Evolutionary conservation across 2,113 vertebrate species (phyloP).

Genomic region (Tringa solitaria): DNA sequence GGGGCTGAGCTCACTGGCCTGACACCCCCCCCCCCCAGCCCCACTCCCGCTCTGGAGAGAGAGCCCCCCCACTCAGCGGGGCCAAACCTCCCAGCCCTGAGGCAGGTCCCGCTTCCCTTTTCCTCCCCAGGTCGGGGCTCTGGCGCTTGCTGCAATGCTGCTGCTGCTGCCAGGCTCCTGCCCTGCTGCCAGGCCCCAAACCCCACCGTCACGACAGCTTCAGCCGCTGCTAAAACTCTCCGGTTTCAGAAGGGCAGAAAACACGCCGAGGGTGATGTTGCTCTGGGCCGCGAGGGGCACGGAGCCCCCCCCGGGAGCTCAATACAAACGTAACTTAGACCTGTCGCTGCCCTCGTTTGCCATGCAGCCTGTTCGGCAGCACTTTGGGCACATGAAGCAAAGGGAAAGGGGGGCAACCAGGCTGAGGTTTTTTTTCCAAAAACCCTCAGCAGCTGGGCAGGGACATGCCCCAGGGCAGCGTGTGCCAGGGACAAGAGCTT

Average conservation of each 20-base stretch:
- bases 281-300: rapidly evolving
- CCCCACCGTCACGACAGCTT: rapidly evolving
- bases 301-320: neutral
- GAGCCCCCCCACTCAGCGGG: rapidly evolving
- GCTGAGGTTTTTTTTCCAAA: neutral
- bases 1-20: neutral
- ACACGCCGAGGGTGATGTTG: rapidly evolving
- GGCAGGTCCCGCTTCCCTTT: neutral
- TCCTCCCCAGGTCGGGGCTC: rapidly evolving
- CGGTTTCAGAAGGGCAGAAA: rapidly evolving
- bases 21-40: too few species aligned
- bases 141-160: rapidly evolving
- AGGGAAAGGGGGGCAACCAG: too few species aligned
- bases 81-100: neutral
- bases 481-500: rapidly evolving
- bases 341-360: neutral
- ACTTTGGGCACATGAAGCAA: rapidly evolving
- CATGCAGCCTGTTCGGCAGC: rapidly evolving
- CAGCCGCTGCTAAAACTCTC: rapidly evolving
- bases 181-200: rapidly evolving
- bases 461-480: rapidly evolving
- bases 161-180: neutral
- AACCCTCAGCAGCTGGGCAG: rapidly evolving
- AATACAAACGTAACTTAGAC: rapidly evolving
- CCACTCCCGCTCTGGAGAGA: neutral